These are phyloP conservation scores for Gavia stellata DNA, from an alignment of 2,113 vertebrate genomes.

Conservation along the genomic window DNA sequence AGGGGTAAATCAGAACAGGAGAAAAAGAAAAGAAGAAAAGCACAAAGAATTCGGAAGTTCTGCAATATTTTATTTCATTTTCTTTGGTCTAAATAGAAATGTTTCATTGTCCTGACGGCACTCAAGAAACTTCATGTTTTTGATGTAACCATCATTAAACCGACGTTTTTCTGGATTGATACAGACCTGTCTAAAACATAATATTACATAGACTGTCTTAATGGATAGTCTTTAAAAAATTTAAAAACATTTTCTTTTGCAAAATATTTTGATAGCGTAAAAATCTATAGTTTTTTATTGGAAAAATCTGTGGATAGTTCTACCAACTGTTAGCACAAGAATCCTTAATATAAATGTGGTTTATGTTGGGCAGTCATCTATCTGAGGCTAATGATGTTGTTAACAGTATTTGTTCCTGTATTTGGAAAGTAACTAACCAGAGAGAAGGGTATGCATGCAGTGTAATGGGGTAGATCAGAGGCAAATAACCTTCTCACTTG, in stretches of 20 bases:
- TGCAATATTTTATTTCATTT: not conserved
- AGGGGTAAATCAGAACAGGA: not conserved
- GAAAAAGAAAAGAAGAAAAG: not conserved
- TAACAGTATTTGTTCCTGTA: not conserved
- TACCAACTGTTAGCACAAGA: not conserved
- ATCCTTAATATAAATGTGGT: not conserved
- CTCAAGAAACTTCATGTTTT: not conserved
- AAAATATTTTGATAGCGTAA: not conserved
- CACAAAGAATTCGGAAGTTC: not conserved
- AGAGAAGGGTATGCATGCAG: not conserved
- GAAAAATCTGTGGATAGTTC: not conserved
- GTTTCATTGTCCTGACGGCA: not conserved
- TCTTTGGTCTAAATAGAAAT: not conserved
- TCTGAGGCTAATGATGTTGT: not conserved
- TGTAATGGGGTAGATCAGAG: not conserved
- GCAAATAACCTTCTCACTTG: not conserved
- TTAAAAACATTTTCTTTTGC: not conserved
- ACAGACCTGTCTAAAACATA: not conserved
- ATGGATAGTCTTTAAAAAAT: not conserved
- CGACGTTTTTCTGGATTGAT: not conserved
- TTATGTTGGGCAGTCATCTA: not conserved
- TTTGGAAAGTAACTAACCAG: conserved; percentile 2
- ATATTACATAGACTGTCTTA: not conserved
- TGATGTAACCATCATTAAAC: not conserved
- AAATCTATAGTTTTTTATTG: not conserved